Conservation (phyloP, 64 coral and sea anemone genomes). For the Platygyra sinensis region DNA sequence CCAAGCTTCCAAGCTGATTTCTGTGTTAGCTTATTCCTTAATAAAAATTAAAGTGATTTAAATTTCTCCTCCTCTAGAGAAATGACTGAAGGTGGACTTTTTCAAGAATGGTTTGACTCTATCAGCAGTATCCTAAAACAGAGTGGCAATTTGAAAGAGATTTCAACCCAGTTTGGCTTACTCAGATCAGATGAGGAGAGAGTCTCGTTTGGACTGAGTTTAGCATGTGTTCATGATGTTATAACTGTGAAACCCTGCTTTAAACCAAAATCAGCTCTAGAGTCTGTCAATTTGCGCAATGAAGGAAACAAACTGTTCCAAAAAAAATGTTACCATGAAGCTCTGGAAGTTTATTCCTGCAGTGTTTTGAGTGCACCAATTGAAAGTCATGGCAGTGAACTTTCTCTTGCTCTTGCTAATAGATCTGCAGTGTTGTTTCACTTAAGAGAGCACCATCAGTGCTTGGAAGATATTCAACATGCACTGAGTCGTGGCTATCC, state of each 20-base stretch:
- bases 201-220: slow-evolving; percentile 60
- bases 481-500: slow-evolving; percentile 68
- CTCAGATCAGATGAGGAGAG: slow-evolving; percentile 76
- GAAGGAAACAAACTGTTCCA: slow-evolving; percentile 88
- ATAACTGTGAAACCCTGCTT: slow-evolving; percentile 54
- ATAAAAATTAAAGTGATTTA: too few relatives aligned
- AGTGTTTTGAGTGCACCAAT: slow-evolving; percentile 71
- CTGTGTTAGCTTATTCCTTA: too few relatives aligned
- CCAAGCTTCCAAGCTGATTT: too few relatives aligned
- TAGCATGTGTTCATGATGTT: slow-evolving; percentile 54
- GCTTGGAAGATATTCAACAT: slow-evolving; percentile 71
- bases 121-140: slow-evolving; percentile 12
- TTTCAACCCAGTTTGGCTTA: slow-evolving; percentile 52
- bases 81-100: not conserved
- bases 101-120: slow-evolving; percentile 42
- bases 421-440: slow-evolving; percentile 85
- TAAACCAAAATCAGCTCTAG: slow-evolving; percentile 49
- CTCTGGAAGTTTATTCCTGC: slow-evolving; percentile 66
- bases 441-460: slow-evolving; percentile 50
- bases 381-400: slow-evolving; percentile 35
- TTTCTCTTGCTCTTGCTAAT: slow-evolving; percentile 86
- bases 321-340: slow-evolving; percentile 58
- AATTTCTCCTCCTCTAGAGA: not conserved
- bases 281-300: slow-evolving; percentile 57
- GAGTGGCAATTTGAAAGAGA: slow-evolving; percentile 8